Percentiles rank a stretch among this genome's conserved stretches.
These are phyloP conservation scores for Neria commutata DNA, from an alignment of 2,888 invertebrate genomes.

Conservation along the genomic window DNA sequence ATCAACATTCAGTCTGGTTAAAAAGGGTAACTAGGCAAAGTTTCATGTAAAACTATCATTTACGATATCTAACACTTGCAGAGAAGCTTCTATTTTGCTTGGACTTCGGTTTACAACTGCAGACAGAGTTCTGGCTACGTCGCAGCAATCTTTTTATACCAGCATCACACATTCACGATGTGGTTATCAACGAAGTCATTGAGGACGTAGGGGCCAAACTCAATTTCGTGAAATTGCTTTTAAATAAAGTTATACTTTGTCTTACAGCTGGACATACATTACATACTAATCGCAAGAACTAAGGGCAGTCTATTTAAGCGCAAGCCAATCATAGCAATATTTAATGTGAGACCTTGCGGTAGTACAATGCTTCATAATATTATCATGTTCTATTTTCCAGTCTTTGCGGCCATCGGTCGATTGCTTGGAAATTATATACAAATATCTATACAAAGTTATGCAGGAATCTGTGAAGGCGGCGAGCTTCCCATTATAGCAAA, in stretches of 20 bases:
- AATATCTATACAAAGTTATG: conserved; percentile 39
- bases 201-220: conserved; percentile 59
- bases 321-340: conserved; percentile 57
- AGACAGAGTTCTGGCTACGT: conserved; percentile 49
- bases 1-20: conserved; percentile 41
- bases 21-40: conserved; percentile 44
- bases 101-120: conserved; percentile 58
- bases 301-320: conserved; percentile 52
- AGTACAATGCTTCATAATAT: neutral
- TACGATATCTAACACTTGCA: conserved; percentile 24
- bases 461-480: conserved; percentile 12
- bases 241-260: neutral
- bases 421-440: conserved; percentile 57
- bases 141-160: conserved; percentile 54
- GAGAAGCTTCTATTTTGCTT: conserved; percentile 53
- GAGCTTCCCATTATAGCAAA: conserved; percentile 19
- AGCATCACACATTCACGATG: conserved; percentile 53
- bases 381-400: conserved; percentile 38
- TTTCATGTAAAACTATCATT: conserved; percentile 12
- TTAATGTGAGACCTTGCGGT: conserved; percentile 52
- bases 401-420: conserved; percentile 55
- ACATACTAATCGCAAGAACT: conserved; percentile 58
- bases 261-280: conserved; percentile 59
- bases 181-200: conserved; percentile 63
- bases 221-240: neutral